Percentiles rank a stretch among this genome's conserved stretches.
These are phyloP conservation scores for Mimumesa dahlbomi DNA, from an alignment of 2,888 invertebrate species.

Conservation along the genomic window DNA sequence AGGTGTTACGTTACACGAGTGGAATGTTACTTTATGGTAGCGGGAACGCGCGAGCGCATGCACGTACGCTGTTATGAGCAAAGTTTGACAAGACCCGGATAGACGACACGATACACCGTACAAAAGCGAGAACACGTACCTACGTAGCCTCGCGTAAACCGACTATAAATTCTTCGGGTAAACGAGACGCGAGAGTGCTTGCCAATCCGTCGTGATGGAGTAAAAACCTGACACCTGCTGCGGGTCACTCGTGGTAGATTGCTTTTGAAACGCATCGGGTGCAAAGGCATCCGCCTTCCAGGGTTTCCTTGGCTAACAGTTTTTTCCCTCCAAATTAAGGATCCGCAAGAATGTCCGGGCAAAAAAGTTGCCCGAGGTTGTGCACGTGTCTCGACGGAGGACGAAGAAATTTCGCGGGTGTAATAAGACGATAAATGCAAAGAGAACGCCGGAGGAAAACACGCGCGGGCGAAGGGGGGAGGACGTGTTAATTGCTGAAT, in stretches of 20 bases:
- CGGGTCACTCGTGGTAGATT: conserved; percentile 25
- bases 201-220: conserved; percentile 39
- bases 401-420: too few relatives aligned
- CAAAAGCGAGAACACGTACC: conserved; percentile 38
- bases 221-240: conserved; percentile 39
- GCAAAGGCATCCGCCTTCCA: not conserved
- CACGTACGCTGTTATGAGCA: conserved; percentile 19
- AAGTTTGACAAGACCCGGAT: conserved; percentile 13
- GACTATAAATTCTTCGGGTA: conserved; percentile 42
- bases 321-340: not conserved
- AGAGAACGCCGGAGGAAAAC: too few relatives aligned
- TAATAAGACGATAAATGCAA: too few relatives aligned
- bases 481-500: conserved; percentile 4
- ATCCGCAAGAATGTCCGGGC: not conserved
- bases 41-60: conserved; percentile 18
- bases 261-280: conserved; percentile 10
- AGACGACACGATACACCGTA: conserved; percentile 29
- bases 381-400: not conserved
- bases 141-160: conserved; percentile 34
- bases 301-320: not conserved
- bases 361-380: not conserved
- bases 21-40: conserved; percentile 41
- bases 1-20: conserved; percentile 25
- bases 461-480: not conserved
- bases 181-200: conserved; percentile 44